Evolutionary conservation across 30 jellyfish, hydroid and myxozoan genomes (phyloP).

Genomic region (Chironex yamaguchii): DNA sequence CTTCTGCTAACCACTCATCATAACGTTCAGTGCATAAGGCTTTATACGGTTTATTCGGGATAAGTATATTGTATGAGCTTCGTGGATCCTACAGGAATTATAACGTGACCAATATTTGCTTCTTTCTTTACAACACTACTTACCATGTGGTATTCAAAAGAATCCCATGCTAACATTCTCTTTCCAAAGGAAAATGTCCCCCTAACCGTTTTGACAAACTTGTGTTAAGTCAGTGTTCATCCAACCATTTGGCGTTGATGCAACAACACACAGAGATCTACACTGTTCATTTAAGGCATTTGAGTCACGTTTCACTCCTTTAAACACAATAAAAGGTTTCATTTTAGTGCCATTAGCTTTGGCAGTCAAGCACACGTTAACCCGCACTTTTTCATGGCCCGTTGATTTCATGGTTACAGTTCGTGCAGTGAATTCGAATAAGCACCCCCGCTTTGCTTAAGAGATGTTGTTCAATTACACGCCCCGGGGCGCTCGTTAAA

Average conservation of each 20-base stretch:
- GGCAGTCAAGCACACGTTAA: conserved; percentile 59
- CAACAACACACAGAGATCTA: conserved; percentile 23
- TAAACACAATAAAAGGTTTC: conserved; percentile 62
- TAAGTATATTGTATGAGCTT: conserved; percentile 19
- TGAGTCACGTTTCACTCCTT: conserved; percentile 64
- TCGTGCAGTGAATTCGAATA: no score
- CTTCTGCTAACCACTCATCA: background rate
- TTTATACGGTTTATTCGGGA: no score
- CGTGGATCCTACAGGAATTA: conserved; percentile 57
- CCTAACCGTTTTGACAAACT: conserved; percentile 22
- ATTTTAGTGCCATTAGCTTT: conserved; percentile 17
- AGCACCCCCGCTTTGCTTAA: no score
- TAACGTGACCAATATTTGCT: background rate
- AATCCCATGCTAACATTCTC: conserved; percentile 65
- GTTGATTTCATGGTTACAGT: no score
- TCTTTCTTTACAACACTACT: background rate
- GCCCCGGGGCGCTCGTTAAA: no score
- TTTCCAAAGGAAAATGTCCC: conserved; percentile 37
- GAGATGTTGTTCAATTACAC: no score
- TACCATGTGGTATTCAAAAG: conserved; percentile 46
- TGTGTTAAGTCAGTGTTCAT: conserved; percentile 59
- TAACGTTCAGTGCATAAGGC: conserved; percentile 1
- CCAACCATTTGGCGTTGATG: conserved; percentile 69
- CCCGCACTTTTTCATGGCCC: conserved; percentile 58
- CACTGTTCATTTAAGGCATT: conserved; percentile 14